A percentile compares a stretch with the other conserved stretches of the same genome.
phyloP scores from a whole-genome alignment of 1,140 invertebrate genomes.

The Maniola jurtina region DNA sequence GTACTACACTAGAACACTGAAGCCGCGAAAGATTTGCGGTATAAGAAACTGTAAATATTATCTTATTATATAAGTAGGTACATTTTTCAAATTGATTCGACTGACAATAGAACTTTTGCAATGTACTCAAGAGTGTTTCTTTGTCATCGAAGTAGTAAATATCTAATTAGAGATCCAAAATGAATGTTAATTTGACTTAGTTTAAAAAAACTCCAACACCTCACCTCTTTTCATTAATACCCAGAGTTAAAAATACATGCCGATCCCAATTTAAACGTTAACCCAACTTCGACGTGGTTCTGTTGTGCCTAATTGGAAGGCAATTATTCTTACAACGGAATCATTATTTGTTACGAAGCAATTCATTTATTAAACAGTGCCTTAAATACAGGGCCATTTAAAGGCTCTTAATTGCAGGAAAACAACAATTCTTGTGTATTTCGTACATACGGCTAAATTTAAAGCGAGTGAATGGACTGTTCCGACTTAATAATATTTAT shows the following conservation, averaged over 20 bases:
- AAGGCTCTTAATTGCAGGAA: neutral
- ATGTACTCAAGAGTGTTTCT: too few relatives aligned
- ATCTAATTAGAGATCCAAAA: too few relatives aligned
- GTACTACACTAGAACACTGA: neutral
- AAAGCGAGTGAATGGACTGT: too few relatives aligned
- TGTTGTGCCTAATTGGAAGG: neutral
- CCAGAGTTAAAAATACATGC: neutral
- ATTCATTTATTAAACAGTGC: neutral
- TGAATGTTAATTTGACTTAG: too few relatives aligned
- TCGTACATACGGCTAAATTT: neutral
- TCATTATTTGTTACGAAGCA: slow-evolving; percentile 1
- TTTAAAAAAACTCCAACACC: too few relatives aligned
- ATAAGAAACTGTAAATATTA: neutral
- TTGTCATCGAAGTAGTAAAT: too few relatives aligned
- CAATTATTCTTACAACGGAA: neutral
- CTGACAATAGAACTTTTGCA: too few relatives aligned
- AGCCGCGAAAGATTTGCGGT: neutral
- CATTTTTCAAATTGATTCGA: too few relatives aligned
- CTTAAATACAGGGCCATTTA: neutral
- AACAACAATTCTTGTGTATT: neutral
- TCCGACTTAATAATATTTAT: too few relatives aligned
- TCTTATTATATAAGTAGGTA: too few relatives aligned
- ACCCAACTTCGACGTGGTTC: neutral
- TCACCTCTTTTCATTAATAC: neutral
- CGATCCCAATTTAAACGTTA: neutral